A percentile compares a stretch with the other conserved stretches of the same genome.
phyloP scores from a whole-genome alignment of 2,797 vertebrate species.

The Phoeniculus purpureus region DNA sequence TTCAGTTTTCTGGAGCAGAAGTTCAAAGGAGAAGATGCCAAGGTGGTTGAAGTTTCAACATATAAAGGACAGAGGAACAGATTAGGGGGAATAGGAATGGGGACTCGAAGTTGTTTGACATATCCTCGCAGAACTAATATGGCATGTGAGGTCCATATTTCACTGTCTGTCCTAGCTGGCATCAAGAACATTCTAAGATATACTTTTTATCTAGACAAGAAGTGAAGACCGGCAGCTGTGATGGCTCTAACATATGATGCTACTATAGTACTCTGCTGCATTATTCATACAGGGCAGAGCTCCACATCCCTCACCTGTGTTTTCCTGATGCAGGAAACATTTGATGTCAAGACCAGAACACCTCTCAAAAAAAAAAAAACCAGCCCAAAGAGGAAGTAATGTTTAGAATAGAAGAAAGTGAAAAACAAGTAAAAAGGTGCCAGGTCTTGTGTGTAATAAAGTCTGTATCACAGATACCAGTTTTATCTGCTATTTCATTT shows the following conservation, averaged over 20 bases:
- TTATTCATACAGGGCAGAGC: background rate
- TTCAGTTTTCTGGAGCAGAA: background rate
- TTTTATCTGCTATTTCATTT: background rate
- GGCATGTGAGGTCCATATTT: background rate
- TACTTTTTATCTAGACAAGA: background rate
- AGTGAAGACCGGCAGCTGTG: background rate
- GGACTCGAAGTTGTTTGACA: background rate
- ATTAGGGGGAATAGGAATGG: rapidly evolving
- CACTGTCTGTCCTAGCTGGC: background rate
- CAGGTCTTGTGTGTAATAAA: background rate
- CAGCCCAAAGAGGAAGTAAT: background rate
- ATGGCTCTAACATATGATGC: background rate
- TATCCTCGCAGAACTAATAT: background rate
- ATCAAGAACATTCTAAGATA: background rate
- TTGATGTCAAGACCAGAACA: background rate
- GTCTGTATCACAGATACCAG: background rate
- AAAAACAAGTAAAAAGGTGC: background rate
- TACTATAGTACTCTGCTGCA: background rate
- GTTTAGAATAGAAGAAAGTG: background rate
- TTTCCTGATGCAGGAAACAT: background rate
- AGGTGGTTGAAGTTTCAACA: background rate
- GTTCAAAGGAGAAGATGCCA: background rate
- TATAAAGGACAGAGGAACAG: background rate
- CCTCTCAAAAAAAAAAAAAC: background rate
- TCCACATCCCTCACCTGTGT: background rate